Evolutionary conservation across 2,113 vertebrate genomes (phyloP), one percentile per base, ranked within the genome.

Genomic region (Phyllopteryx taeniolatus): DNA sequence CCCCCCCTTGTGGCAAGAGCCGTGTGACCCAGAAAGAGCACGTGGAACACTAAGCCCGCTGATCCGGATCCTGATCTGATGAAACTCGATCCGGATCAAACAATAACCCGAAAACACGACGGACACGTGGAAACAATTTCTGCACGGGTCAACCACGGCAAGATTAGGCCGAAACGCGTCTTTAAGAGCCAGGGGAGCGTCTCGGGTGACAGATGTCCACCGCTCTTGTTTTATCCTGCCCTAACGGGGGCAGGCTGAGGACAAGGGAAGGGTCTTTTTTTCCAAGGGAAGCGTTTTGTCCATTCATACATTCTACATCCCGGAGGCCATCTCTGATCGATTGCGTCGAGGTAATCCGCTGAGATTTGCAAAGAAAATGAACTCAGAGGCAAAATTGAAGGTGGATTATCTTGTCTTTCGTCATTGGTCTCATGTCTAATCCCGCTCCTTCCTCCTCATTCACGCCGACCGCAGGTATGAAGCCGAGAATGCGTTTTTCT

Each of bases 381-480:
- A 72, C 79, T 78, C 56, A 79, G 70, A 49, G 72, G 66, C 71
- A 74, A 71, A 69, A 70, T 80, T 88, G 75, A 73, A 77, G 81
- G 79, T 87, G 79, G 85, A 89, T 89, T 83, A 90, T 75, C 60
- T 77, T 70, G 33, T 82, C 85, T 86, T 86, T 87, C 79, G 81
- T 82, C 70, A 59, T 64, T 79, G 73, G 75, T 69, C 69, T 89
- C 68, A 47, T 70, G 75, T 72, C 73, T 87, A 87, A 90, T 87
- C 86, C 75, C 59, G 69, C 77, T 75, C 63, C 80, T 67, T 68
- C 51, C 71, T 79, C 67, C 73, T 68, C 14, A 6, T 49, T 70
- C 67, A 20, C 68, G n/a, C 39, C n/a, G 67, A 43, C 72, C 67
- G 12, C 94, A 99, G 97, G 95, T 98, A 98, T 0, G 97, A 99